These are phyloP conservation scores for Stenolophus ochropezus DNA, from an alignment of 2,888 invertebrate genomes.

Conservation along the genomic window DNA sequence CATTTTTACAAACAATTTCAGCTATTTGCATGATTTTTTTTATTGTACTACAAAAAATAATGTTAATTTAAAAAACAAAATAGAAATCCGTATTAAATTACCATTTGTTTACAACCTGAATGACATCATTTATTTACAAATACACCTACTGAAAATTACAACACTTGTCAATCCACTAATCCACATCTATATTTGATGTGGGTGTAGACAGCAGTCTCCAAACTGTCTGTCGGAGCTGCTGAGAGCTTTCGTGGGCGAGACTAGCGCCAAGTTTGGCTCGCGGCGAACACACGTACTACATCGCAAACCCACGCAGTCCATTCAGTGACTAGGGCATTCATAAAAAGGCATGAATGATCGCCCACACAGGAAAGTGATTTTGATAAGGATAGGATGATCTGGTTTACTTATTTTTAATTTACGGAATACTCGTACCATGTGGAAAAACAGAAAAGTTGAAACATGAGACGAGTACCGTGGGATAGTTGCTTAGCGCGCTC, in stretches of 20 bases:
- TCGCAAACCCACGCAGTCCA: conserved; percentile 8
- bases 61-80: too few relatives aligned
- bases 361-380: conserved; percentile 11
- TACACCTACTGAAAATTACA: conserved; percentile 1
- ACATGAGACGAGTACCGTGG: too few relatives aligned
- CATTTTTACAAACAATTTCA: too few relatives aligned
- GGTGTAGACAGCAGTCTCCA: background rate
- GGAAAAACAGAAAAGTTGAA: too few relatives aligned
- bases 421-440: too few relatives aligned
- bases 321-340: conserved; percentile 16
- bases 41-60: too few relatives aligned
- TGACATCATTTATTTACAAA: conserved; percentile 21
- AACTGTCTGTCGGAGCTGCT: background rate
- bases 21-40: too few relatives aligned
- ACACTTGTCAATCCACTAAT: background rate
- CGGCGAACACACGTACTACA: conserved; percentile 16
- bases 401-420: background rate
- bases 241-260: conserved; percentile 5
- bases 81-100: background rate
- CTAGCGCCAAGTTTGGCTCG: conserved; percentile 14
- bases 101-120: background rate
- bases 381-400: background rate
- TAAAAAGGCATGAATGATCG: conserved; percentile 11
- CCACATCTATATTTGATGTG: background rate
- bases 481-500: too few relatives aligned